Conservation (phyloP, 2,797 vertebrate genomes). For the Anguilla anguilla region DNA sequence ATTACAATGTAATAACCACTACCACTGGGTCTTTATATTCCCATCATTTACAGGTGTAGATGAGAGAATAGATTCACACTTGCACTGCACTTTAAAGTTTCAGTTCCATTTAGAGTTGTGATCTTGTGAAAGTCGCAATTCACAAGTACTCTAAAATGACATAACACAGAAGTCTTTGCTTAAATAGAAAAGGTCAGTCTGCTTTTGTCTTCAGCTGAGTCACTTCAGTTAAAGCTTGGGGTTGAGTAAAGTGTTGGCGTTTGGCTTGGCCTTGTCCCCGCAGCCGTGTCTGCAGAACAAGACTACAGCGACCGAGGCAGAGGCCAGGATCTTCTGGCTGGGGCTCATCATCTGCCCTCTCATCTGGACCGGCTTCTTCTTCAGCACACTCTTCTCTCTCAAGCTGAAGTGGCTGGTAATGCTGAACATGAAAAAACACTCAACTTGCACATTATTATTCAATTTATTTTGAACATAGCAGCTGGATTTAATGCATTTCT, state of each 20-base stretch:
- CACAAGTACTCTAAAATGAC: not conserved
- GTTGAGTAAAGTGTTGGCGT: not conserved
- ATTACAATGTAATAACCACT: not conserved
- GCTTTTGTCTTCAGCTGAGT: not conserved
- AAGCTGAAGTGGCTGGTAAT: conserved; percentile 88
- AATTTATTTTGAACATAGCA: not conserved
- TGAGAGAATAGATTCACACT: not conserved
- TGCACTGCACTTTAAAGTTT: not conserved
- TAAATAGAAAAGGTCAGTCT: not conserved
- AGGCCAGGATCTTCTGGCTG: conserved; percentile 84
- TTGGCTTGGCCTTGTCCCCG: not conserved
- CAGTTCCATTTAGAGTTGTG: not conserved
- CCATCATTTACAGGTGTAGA: not conserved
- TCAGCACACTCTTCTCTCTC: conserved; percentile 82
- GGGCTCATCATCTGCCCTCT: conserved; percentile 83
- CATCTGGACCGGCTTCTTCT: conserved; percentile 85
- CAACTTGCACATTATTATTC: not conserved
- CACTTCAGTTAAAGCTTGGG: not conserved
- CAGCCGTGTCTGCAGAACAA: conserved; percentile 57
- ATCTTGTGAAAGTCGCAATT: not conserved
- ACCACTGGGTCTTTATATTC: not conserved
- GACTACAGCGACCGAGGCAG: conserved; percentile 72
- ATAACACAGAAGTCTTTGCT: not conserved
- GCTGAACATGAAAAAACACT: conserved; percentile 6
- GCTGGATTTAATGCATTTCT: not conserved